Conservation (phyloP, 1,140 invertebrate species). For the Drosophila arizonae region DNA sequence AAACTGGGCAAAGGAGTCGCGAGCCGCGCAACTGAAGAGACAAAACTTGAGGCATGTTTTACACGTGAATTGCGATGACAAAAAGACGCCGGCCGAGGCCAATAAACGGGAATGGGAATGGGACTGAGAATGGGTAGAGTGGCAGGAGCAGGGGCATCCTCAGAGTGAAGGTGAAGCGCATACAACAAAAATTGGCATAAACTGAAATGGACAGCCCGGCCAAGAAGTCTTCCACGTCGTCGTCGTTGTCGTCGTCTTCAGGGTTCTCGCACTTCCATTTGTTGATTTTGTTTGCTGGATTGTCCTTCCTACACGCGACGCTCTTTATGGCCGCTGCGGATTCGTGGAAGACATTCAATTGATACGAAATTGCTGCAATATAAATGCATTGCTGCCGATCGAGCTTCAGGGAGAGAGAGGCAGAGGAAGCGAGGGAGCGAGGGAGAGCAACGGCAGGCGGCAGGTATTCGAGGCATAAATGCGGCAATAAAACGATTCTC, state of each 20-base stretch:
- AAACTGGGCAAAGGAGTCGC: constrained; percentile 30
- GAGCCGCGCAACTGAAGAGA: constrained; percentile 37
- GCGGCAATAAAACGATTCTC: constrained; percentile 66
- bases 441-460: not conserved
- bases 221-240: constrained; percentile 24
- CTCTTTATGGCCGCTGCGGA: constrained; percentile 61
- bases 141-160: constrained; percentile 4
- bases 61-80: constrained; percentile 71
- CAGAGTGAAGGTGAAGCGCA: constrained; percentile 66
- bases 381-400: constrained; percentile 77
- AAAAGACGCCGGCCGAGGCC: constrained; percentile 58
- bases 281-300: constrained; percentile 10
- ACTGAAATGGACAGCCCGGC: constrained; percentile 35
- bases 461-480: constrained; percentile 48
- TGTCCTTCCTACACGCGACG: constrained; percentile 64
- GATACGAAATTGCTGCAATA: constrained; percentile 80
- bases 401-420: constrained; percentile 10
- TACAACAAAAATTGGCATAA: constrained; percentile 67
- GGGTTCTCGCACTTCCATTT: constrained; percentile 42
- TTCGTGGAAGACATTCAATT: constrained; percentile 77
- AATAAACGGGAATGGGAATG: constrained; percentile 49
- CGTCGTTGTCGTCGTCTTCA: constrained; percentile 8
- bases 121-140: constrained; percentile 17
- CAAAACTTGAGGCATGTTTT: constrained; percentile 58
- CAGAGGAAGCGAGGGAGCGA: too few species aligned